Evolutionary conservation across 1,140 invertebrate species (phyloP), one percentile per base, ranked within the genome.

Genomic region (Temnothorax nylanderi): DNA sequence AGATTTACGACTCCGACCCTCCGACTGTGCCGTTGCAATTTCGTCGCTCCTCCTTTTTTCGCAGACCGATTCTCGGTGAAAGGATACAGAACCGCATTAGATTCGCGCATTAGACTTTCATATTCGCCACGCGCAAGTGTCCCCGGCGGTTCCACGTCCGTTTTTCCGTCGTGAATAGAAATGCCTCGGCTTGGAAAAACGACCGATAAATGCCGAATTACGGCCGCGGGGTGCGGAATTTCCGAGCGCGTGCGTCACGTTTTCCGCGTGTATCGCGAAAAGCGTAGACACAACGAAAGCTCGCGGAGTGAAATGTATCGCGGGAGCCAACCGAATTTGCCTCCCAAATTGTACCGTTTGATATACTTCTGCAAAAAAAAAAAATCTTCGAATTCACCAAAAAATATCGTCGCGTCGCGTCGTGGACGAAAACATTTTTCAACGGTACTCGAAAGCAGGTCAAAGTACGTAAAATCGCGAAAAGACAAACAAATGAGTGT

Each of bases 51-150:
- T 58, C 51, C 60, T 64, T 62, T 49, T 49, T 32, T 62, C 58
- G 32, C 49, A 10, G 6, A 16, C 41, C 58, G 26, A 65, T 54
- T 49, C 26, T 26, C 76, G 37, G 37, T 37, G 56, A 54, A 49
- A 74, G 51, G 65, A 41, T 18, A 34, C 26, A n/a, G 41, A 44
- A 84, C n/a, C 69, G 65, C 37, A 49, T 69, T 69, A 69, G 65
- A 81, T 62, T 74, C 82, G 44, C 54, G 64, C 62, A 88, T 88
- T 88, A 88, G 87, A 89, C 87, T 89, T 89, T 89, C 88, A 89
- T 89, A 88, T 74, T 58, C 88, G 72, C 54, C 78, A 74, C 80
- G 80, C 80, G 87, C 65, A 18, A 76, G 54, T 62, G 71, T 44
- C 58, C 51, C 49, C 26, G 26, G 26, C 26, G 37, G 18, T 21